Percentiles rank a stretch among this genome's conserved stretches.
These are phyloP conservation scores for Scytalopus superciliaris DNA, from an alignment of 2,113 vertebrate genomes.

Conservation along the genomic window DNA sequence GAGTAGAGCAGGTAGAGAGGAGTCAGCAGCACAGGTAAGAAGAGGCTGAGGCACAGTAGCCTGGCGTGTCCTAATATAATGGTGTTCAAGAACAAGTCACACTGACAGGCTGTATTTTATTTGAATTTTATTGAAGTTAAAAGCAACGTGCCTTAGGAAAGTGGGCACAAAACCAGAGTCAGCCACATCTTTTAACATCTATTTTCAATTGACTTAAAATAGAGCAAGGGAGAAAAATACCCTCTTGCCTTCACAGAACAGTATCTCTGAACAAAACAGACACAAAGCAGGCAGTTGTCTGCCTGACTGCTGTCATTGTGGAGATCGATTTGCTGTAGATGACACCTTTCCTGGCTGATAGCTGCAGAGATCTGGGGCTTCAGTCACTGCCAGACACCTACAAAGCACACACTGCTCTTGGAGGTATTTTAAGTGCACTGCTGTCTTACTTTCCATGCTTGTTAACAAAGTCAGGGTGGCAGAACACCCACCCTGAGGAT, in stretches of 20 bases:
- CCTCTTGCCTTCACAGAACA: neutral
- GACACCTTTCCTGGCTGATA: neutral
- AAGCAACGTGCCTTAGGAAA: neutral
- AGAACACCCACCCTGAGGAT: neutral
- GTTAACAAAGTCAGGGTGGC: neutral
- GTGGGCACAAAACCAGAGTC: neutral
- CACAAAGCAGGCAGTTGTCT: neutral
- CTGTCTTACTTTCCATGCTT: neutral
- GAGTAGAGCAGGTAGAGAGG: neutral
- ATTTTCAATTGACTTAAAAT: neutral
- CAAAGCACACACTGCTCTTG: fast-evolving
- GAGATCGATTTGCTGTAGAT: neutral
- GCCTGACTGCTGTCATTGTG: neutral
- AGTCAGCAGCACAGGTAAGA: neutral
- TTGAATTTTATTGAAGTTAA: neutral
- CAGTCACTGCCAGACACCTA: neutral
- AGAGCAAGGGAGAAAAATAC: neutral
- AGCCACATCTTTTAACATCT: neutral
- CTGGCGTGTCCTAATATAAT: neutral
- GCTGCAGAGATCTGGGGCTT: neutral
- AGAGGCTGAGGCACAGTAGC: neutral
- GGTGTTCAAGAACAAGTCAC: neutral
- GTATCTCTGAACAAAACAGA: neutral
- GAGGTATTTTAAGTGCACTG: neutral
- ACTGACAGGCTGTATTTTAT: neutral